These are phyloP conservation scores for Megaleporinus macrocephalus DNA, from an alignment of 2,113 vertebrate genomes.

Conservation along the genomic window DNA sequence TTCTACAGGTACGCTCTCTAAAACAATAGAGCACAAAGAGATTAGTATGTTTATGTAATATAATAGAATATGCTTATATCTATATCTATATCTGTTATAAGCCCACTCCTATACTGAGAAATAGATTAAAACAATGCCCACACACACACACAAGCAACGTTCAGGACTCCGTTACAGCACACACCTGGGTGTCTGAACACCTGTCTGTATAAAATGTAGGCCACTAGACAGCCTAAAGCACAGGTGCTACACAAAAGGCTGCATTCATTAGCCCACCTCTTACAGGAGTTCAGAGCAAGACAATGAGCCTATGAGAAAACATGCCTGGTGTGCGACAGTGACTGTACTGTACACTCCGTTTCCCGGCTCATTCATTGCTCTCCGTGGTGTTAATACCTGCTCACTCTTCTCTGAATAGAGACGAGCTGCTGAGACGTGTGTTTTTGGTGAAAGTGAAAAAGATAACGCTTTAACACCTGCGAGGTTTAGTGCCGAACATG, in stretches of 20 bases:
- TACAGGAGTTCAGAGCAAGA: background rate
- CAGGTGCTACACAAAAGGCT: background rate
- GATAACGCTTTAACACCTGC: background rate
- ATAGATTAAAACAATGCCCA: no score
- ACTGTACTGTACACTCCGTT: background rate
- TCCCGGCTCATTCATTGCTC: background rate
- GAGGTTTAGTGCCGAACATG: background rate
- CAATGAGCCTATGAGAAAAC: background rate
- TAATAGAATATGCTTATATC: no score
- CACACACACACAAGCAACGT: conserved; percentile 9
- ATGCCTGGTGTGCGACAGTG: background rate
- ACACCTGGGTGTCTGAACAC: background rate
- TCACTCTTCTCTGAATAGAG: background rate
- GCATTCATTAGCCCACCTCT: background rate
- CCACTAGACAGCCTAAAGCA: background rate
- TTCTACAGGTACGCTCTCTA: conserved; percentile 89
- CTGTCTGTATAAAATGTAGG: conserved; percentile 23
- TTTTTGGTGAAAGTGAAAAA: conserved; percentile 2
- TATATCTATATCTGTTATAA: no score
- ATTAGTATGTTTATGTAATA: background rate
- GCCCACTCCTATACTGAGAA: no score
- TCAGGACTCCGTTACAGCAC: background rate
- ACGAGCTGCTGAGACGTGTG: background rate
- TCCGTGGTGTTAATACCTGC: background rate
- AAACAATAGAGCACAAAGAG: conserved; percentile 44